Conservation (phyloP, 2,888 invertebrate genomes). For the Nysson spinosus region DNA sequence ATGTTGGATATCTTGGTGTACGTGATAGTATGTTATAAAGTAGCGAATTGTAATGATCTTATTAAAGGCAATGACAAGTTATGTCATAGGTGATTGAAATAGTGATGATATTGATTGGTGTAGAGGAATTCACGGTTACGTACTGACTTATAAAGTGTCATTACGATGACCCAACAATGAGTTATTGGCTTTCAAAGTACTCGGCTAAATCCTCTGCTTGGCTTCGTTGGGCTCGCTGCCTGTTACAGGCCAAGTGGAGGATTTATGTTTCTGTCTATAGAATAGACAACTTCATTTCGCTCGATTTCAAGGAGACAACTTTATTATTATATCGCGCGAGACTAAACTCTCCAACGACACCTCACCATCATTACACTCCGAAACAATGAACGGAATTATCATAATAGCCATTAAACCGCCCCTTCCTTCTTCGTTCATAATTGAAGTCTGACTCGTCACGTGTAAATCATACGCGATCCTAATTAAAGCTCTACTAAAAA, state of each 20-base stretch:
- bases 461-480: too few relatives aligned
- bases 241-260: conserved; percentile 66
- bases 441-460: background rate
- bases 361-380: background rate
- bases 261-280: conserved; percentile 59
- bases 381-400: background rate
- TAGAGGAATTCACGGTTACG: conserved; percentile 47
- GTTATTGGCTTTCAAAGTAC: conserved; percentile 73
- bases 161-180: conserved; percentile 72
- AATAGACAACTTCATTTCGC: conserved; percentile 47
- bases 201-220: conserved; percentile 68
- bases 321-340: conserved; percentile 39
- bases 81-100: background rate
- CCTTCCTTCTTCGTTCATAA: background rate
- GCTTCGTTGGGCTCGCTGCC: conserved; percentile 67
- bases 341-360: background rate
- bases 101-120: conserved; percentile 27
- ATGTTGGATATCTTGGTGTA: too few relatives aligned
- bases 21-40: too few relatives aligned
- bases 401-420: too few relatives aligned
- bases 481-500: too few relatives aligned
- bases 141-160: conserved; percentile 66
- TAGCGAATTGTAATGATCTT: too few relatives aligned
- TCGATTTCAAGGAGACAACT: conserved; percentile 51
- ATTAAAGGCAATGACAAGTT: too few relatives aligned